Evolutionary conservation across 2,888 invertebrate genomes (phyloP), one percentile per base, ranked within the genome.

Genomic region (Cabera pusaria): DNA sequence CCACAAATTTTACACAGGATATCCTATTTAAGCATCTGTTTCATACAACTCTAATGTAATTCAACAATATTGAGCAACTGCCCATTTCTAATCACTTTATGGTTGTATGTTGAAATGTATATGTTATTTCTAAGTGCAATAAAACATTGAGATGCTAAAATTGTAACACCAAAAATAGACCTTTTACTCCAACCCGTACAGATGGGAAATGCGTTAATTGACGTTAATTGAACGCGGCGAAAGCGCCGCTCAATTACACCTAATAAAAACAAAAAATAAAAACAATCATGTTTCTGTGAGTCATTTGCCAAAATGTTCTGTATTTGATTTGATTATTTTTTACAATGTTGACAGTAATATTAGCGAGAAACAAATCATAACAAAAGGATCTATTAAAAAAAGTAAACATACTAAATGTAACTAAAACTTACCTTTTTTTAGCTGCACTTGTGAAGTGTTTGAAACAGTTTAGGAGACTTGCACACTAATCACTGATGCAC

Each of bases 181-280:
- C 19, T 33, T 45, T 26, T 19, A 25, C 35, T 37, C 44, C 33
- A 32, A 39, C 18, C 32, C 27, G 17, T 25, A 38, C 36, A 36
- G 29, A 41, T 20, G 35, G 19, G 20, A 40, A 49, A 44, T 37
- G 40, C 8, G 46, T 12, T 64, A 69, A 69, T 65, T 64, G 62
- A 53, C 45, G 49, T 24, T 59, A 65, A 65, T 68, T 64, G 49
- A 47, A 49, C 31, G 43, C 43, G 49, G 41, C 29, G 27, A 48
- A 52, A 50, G 41, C 38, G 40, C 43, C 35, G 47, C 52, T 47
- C 51, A 35, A 49, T 52, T 55, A 57, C 51, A 32, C 36, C 47
- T 35, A 53, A 68, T 37, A 56, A 53, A 57, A 56, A 60, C 58
- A 57, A 64, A 64, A 63, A 55, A 44, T 55, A 47, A 58, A 59